Base-by-base conservation (phyloP, 2,888 invertebrate species). In the Xanthorhoe spadicearia region DNA sequence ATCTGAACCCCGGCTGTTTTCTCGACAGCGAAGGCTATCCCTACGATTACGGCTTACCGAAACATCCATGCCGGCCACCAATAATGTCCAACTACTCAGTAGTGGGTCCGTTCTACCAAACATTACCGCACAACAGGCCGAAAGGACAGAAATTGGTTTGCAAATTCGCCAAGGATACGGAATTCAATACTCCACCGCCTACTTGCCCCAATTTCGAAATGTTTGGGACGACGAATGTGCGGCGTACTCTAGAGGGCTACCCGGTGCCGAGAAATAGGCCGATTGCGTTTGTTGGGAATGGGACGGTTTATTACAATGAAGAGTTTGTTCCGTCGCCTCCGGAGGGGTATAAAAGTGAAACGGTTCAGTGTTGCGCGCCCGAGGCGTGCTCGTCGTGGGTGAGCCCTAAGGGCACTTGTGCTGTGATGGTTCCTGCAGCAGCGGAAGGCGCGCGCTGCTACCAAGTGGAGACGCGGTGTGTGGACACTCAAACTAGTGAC, bases 191-290 rank as follows among this genome's bases (percentile, higher is more conserved):
- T 46, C 76, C 85, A 48, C 83, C 86, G 46, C 84, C 87, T 46
- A 75, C 86, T 60, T 91, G 91, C 74, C 83, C 86, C 70, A 91
- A 89, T 84, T 90, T 88, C 68, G 93, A 93, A 76, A 83, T 86
- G 71, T 91, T 90, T 72, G 89, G 85, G 71, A 89, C 92, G 59
- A 85, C 90, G 51, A 95, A 95, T 82, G 94, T 96, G 57, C 94
- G 97, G 72, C 96, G 96, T 81, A 97, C 97, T 4, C 95, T 96
- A 62, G 97, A 97, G 75, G 97, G 97, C 8, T 97, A 97, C 84
- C 97, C 97, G 0, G 94, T 95, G 59, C 94, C 94, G 64, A 86
- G 90, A 49, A 92, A 90, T 76, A 88, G 93, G 62, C 93, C 91
- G 74, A 93, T 94, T 61, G 93, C 93, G 13, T 89, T 90, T 69